A percentile compares a stretch with the other conserved stretches of the same genome.
Evolutionary conservation across 2,888 invertebrate genomes (phyloP).

Genomic region (Tipula confusa): DNA sequence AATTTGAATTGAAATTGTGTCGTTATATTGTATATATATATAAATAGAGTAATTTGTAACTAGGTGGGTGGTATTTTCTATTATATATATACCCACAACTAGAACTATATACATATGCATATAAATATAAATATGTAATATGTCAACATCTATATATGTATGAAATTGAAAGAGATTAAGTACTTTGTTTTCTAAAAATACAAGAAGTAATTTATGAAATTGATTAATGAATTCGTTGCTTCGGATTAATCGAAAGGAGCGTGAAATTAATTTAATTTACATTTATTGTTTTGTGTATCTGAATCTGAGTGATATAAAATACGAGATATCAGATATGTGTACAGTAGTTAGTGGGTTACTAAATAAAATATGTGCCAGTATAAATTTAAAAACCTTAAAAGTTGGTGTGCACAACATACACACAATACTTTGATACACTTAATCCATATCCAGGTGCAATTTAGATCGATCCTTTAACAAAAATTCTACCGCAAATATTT

Average conservation of each 20-base stretch:
- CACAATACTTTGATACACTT: background rate
- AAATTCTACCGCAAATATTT: constrained; percentile 3
- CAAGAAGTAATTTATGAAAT: constrained; percentile 9
- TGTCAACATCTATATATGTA: background rate
- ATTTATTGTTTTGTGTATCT: background rate
- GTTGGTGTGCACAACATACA: no score
- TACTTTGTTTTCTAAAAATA: background rate
- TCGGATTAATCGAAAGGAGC: background rate
- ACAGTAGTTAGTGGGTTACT: background rate
- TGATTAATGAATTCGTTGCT: constrained; percentile 7
- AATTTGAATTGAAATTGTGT: background rate
- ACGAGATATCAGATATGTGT: background rate
- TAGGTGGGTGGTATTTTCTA: background rate
- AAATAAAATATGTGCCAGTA: background rate
- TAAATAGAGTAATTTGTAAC: background rate
- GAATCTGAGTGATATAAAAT: background rate
- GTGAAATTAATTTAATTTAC: background rate
- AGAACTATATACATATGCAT: background rate
- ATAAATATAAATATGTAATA: background rate
- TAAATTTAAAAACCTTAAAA: no score
- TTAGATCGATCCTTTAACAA: background rate
- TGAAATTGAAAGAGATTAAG: constrained; percentile 1
- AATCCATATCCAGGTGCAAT: background rate
- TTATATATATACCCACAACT: background rate
- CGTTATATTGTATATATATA: background rate